These are phyloP conservation scores for Galaxea fascicularis DNA, from an alignment of 92 coral and sea anemone species.

Conservation along the genomic window DNA sequence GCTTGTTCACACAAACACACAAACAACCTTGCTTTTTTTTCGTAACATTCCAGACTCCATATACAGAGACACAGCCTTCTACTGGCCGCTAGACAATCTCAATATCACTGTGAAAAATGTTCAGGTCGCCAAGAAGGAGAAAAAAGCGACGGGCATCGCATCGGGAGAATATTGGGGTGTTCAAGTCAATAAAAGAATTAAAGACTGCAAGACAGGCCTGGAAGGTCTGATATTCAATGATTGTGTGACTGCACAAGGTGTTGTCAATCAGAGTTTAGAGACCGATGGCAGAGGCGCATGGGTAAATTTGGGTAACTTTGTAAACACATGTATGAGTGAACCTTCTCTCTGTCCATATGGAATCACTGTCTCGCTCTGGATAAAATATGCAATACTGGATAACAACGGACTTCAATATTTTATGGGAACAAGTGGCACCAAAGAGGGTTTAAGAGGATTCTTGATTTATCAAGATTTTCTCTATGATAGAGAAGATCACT, in stretches of 20 bases:
- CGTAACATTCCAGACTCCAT: slow-evolving; percentile 73
- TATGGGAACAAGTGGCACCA: slow-evolving; percentile 92
- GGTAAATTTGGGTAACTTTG: slow-evolving; percentile 84
- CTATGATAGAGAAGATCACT: slow-evolving; percentile 72
- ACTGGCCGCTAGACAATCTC: slow-evolving; percentile 92
- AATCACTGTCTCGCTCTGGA: slow-evolving; percentile 90
- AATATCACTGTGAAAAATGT: slow-evolving; percentile 62
- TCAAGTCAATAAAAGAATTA: slow-evolving; percentile 52
- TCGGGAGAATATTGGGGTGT: slow-evolving; percentile 72
- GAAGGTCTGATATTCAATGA: slow-evolving; percentile 75
- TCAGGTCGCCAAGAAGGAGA: not conserved
- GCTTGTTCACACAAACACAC: no score
- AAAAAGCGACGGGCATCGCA: not conserved
- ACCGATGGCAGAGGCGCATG: slow-evolving; percentile 91
- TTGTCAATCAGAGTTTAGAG: slow-evolving; percentile 73
- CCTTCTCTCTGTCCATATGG: slow-evolving; percentile 87
- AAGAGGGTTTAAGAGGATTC: slow-evolving; percentile 83
- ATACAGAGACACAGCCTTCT: slow-evolving; percentile 83
- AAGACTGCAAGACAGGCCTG: slow-evolving; percentile 73
- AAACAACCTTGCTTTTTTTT: not conserved
- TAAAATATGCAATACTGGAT: slow-evolving; percentile 69
- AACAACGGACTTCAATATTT: slow-evolving; percentile 71
- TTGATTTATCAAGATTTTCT: slow-evolving; percentile 88
- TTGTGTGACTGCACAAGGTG: slow-evolving; percentile 62
- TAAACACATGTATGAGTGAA: slow-evolving; percentile 89